phyloP scores from a whole-genome alignment of 2,797 vertebrate genomes.

The Brotula barbata region DNA sequence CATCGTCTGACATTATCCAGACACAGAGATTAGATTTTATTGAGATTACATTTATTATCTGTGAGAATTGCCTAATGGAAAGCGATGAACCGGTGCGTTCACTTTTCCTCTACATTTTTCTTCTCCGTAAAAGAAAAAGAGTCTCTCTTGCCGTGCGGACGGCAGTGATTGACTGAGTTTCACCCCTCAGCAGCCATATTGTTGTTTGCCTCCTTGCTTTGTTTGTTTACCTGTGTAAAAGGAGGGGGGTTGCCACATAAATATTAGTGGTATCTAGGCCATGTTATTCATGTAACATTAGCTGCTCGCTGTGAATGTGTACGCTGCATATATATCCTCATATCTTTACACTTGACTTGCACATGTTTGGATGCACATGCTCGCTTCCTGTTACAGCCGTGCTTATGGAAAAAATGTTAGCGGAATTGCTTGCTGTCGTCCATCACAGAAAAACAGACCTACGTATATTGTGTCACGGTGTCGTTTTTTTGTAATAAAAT shows the following conservation, averaged over 20 bases:
- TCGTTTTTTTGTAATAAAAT: constrained; percentile 46
- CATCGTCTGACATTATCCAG: no score
- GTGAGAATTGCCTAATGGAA: no score
- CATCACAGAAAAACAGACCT: constrained; percentile 17
- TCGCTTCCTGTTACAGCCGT: constrained; percentile 10
- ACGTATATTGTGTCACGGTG: constrained; percentile 17
- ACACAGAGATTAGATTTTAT: no score
- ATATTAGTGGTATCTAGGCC: constrained; percentile 50
- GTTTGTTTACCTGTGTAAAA: constrained; percentile 34
- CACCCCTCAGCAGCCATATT: neutral
- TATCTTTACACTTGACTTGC: constrained; percentile 17
- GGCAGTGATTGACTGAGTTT: neutral
- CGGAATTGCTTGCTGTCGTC: constrained; percentile 11
- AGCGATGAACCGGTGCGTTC: no score
- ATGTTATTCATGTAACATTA: constrained; percentile 60
- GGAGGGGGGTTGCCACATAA: no score
- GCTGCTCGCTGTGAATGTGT: constrained; percentile 36
- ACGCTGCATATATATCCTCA: constrained; percentile 23
- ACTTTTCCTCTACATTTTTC: neutral
- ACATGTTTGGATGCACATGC: constrained; percentile 48
- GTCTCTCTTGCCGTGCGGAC: neutral
- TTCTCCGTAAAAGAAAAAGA: neutral
- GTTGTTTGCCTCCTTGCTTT: constrained; percentile 15
- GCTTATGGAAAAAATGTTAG: neutral
- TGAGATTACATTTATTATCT: no score